A percentile compares a stretch with the other conserved stretches of the same genome.
Evolutionary conservation across 2,888 invertebrate genomes (phyloP).

Genomic region (Parthenolecanium corni): DNA sequence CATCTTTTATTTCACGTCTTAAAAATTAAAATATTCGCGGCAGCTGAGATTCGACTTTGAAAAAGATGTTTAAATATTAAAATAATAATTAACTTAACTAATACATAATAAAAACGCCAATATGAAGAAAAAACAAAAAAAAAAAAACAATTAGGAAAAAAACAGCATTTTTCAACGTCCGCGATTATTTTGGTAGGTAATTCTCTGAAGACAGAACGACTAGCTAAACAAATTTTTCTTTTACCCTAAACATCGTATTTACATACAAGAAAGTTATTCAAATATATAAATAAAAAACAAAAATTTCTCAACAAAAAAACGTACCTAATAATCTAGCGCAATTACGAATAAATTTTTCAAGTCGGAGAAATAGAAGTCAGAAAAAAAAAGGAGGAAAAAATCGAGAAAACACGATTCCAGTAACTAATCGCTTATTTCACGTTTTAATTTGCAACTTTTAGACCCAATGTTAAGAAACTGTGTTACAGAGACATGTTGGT

Average conservation of each 20-base stretch:
- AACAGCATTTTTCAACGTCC: slow-evolving; percentile 4
- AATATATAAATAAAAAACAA: slow-evolving; percentile 1
- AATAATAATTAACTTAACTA: neutral
- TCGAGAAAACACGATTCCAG: too few species aligned
- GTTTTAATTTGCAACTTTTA: too few species aligned
- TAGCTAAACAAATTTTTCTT: neutral
- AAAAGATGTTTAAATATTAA: neutral
- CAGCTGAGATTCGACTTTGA: neutral
- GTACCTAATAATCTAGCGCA: neutral
- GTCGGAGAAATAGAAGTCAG: neutral
- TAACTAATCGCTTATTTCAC: too few species aligned
- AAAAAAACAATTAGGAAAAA: slow-evolving; percentile 7
- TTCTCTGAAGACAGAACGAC: slow-evolving; percentile 16
- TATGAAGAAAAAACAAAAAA: neutral
- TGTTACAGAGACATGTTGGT: too few species aligned
- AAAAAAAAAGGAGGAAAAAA: neutral
- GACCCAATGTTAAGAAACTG: too few species aligned
- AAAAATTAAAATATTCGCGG: neutral
- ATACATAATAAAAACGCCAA: neutral
- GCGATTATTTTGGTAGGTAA: slow-evolving; percentile 13
- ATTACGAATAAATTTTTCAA: neutral
- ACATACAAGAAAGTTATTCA: slow-evolving; percentile 13
- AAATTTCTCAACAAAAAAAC: neutral
- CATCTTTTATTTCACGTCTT: neutral
- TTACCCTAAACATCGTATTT: neutral